phyloP scores from a whole-genome alignment of 2,888 invertebrate genomes.

The Zele albiditarsus region DNA sequence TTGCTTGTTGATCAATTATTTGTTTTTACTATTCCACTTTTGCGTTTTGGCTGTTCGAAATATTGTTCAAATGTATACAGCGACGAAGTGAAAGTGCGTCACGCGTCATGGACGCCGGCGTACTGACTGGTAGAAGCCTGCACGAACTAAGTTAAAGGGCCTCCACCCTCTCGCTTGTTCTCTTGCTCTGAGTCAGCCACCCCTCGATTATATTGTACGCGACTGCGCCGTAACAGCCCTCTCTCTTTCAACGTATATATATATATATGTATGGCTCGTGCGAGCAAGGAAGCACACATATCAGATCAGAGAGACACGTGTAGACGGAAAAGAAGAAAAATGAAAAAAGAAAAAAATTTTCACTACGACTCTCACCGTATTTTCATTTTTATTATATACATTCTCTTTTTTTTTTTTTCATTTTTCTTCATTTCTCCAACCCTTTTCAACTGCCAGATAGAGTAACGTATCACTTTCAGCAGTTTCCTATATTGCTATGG shows the following conservation, averaged over 20 bases:
- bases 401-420: background rate
- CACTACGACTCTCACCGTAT: background rate
- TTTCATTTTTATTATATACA: background rate
- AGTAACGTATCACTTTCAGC: too few species aligned
- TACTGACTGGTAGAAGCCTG: conserved; percentile 48
- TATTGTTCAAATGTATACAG: conserved; percentile 7
- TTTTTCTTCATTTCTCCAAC: too few species aligned
- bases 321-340: background rate
- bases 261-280: conserved; percentile 3
- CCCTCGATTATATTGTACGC: conserved; percentile 37
- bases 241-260: too few species aligned
- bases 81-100: conserved; percentile 43
- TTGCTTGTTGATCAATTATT: background rate
- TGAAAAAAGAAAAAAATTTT: background rate
- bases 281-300: background rate
- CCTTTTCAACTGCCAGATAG: too few species aligned
- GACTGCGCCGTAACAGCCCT: background rate
- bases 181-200: conserved; percentile 39
- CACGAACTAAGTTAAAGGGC: conserved; percentile 48
- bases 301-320: background rate
- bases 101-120: conserved; percentile 55
- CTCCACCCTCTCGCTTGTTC: conserved; percentile 17
- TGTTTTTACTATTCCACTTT: too few species aligned
- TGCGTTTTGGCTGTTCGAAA: background rate
- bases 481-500: too few species aligned